Percentiles rank a stretch among this genome's conserved stretches.
phyloP scores from a whole-genome alignment of 2,888 invertebrate species.

The Noctua janthina region DNA sequence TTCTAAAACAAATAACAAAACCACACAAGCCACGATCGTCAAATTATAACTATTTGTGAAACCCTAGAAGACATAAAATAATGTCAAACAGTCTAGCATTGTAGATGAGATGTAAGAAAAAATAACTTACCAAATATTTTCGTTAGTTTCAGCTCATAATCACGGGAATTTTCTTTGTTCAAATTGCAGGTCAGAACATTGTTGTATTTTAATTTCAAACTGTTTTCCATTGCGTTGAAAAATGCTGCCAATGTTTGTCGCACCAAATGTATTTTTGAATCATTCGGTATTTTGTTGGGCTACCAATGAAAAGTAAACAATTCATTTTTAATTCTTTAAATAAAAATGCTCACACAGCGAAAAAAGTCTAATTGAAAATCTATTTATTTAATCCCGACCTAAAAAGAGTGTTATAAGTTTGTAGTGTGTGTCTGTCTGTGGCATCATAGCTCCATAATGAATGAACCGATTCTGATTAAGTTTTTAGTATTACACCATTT shows the following conservation, averaged over 20 bases:
- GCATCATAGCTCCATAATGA: no score
- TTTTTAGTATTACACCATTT: neutral
- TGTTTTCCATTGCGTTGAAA: slow-evolving; percentile 74
- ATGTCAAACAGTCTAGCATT: neutral
- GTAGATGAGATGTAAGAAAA: neutral
- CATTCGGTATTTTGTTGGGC: slow-evolving; percentile 26
- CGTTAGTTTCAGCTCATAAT: slow-evolving; percentile 63
- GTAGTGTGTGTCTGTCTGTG: no score
- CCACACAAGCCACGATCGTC: neutral
- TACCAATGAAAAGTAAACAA: slow-evolving; percentile 13
- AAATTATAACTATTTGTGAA: neutral
- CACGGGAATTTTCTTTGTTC: slow-evolving; percentile 49
- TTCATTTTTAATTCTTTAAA: neutral
- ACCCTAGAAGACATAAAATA: neutral
- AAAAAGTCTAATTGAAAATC: neutral
- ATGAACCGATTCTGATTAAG: no score
- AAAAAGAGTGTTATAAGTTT: no score
- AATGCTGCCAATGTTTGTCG: slow-evolving; percentile 68
- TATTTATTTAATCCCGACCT: neutral
- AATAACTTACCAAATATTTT: slow-evolving; percentile 66
- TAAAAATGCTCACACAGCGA: neutral
- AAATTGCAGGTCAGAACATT: slow-evolving; percentile 70
- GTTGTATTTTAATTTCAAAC: slow-evolving; percentile 74
- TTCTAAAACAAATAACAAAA: neutral
- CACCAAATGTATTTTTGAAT: slow-evolving; percentile 14